phyloP scores from a whole-genome alignment of 1,140 invertebrate genomes.

The Galleria mellonella region DNA sequence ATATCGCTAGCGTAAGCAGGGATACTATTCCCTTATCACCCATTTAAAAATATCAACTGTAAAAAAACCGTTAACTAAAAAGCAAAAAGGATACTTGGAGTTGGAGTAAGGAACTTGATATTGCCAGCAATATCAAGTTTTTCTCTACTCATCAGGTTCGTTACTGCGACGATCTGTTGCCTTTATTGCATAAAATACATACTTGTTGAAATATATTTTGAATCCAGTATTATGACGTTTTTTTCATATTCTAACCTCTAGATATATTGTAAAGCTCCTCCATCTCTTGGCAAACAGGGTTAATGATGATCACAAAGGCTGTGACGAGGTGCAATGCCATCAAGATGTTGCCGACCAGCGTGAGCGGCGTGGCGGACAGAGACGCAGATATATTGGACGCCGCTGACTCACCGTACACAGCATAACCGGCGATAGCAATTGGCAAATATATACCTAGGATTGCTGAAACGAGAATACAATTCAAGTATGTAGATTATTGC shows the following conservation, averaged over 20 bases:
- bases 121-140: too few relatives aligned
- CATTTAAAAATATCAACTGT: too few relatives aligned
- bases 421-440: constrained; percentile 75
- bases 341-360: constrained; percentile 75
- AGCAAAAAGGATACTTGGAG: too few relatives aligned
- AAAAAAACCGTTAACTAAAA: too few relatives aligned
- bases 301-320: constrained; percentile 80
- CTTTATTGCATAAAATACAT: too few relatives aligned
- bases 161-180: too few relatives aligned
- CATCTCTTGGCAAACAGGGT: constrained; percentile 80
- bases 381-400: constrained; percentile 74
- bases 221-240: too few relatives aligned
- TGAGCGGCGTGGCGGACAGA: constrained; percentile 63
- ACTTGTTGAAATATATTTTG: too few relatives aligned
- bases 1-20: too few relatives aligned
- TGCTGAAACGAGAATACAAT: constrained; percentile 54
- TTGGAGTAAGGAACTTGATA: too few relatives aligned
- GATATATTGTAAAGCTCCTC: constrained; percentile 81
- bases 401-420: constrained; percentile 76
- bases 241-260: constrained; percentile 69
- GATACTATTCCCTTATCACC: too few relatives aligned
- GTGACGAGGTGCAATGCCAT: constrained; percentile 78
- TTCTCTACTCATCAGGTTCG: too few relatives aligned
- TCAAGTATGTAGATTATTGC: neutral
- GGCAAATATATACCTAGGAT: constrained; percentile 77